Evolutionary conservation across 2,797 vertebrate genomes (phyloP), one percentile per base, ranked within the genome.

Genomic region (Rachycentron canadum): DNA sequence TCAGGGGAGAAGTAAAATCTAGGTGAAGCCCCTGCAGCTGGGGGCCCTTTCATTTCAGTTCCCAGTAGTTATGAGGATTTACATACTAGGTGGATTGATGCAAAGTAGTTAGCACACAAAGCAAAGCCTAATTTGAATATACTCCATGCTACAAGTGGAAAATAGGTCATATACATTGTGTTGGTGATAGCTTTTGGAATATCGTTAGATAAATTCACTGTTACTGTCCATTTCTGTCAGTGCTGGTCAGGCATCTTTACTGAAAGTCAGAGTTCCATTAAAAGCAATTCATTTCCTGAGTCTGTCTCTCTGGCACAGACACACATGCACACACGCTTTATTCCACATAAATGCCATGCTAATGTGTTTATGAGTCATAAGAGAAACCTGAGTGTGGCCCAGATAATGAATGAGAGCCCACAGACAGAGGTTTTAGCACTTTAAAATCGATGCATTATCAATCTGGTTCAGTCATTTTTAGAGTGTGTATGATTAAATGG

Each of bases 301-400:
- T 86, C 67, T 67, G 47, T 68, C 62, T 78, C 56, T 43, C 23
- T 63, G 65, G 23, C 65, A 49, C 41, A 80, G 28, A 73, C 73
- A 63, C 34, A 58, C 65, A 49, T 38, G 78, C 30, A 73, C 73
- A 59, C 36, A 61, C n/a, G 69, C 69, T 84, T 41, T 67, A 36
- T 17, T 73, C 82, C 59, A 70, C 76, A 85, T 84, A 87, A 87
- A 91, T 83, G 67, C 71, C 78, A 89, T 75, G 81, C 74, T 87
- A 82, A 85, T 90, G 86, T 85, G 77, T 80, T 86, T 64, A 78
- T 90, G 91, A 91, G 71, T 92, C 86, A 91, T 79, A 41, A 74
- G 41, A 64, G 59, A 64, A 82, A 70, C 47, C 62, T 57, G 26
- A 52, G 52, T 28, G 60, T 90, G 80, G 75, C 86, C 88, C 76